Evolutionary conservation across 2,888 invertebrate species (phyloP).

Genomic region (Galerucella pusilla): DNA sequence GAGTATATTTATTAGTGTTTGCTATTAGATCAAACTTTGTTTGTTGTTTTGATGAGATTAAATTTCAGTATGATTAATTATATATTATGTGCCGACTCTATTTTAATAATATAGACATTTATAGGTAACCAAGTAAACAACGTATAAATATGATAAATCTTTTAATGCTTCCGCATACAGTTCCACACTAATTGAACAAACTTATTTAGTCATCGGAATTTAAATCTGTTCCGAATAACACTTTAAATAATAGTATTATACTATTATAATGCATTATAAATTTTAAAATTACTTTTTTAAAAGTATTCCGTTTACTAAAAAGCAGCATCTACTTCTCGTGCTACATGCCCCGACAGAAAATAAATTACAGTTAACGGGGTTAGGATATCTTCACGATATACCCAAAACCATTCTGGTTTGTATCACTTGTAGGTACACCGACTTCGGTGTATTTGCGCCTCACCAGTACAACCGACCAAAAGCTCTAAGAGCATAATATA

Average conservation of each 20-base stretch:
- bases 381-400: too few species aligned
- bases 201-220: background rate
- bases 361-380: too few species aligned
- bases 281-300: too few species aligned
- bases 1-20: conserved; percentile 44
- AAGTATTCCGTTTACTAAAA: too few species aligned
- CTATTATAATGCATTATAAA: too few species aligned
- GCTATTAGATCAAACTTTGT: conserved; percentile 39
- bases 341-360: too few species aligned
- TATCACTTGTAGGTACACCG: too few species aligned
- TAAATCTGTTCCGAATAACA: background rate
- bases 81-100: conserved; percentile 10
- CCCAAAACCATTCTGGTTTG: too few species aligned
- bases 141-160: background rate
- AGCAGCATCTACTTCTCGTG: too few species aligned
- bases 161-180: background rate
- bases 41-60: conserved; percentile 45
- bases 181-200: background rate
- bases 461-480: too few species aligned
- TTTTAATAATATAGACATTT: conserved; percentile 38
- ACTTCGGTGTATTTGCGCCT: too few species aligned
- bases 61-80: conserved; percentile 40
- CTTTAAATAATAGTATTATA: background rate
- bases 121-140: conserved; percentile 30
- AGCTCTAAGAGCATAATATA: too few species aligned